Conservation (phyloP, 2,888 invertebrate species). For the Chloroclystis v-ata region DNA sequence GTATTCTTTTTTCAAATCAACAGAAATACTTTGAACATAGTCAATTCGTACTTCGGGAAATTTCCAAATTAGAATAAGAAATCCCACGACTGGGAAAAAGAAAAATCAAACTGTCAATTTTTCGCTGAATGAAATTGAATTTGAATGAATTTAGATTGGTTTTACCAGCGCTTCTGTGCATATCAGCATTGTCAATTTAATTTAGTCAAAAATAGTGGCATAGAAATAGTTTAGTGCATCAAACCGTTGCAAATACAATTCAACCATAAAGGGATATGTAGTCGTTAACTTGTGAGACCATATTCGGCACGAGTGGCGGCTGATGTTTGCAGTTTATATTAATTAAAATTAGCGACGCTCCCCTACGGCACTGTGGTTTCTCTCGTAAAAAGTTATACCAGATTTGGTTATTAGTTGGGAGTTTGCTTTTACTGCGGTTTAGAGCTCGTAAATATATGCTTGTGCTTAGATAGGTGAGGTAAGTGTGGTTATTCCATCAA, state of each 20-base stretch:
- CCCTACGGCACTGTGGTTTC: constrained; percentile 42
- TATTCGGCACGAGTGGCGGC: constrained; percentile 24
- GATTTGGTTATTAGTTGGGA: constrained; percentile 34
- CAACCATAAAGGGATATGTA: constrained; percentile 56
- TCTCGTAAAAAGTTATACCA: constrained; percentile 55
- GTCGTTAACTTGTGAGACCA: constrained; percentile 69
- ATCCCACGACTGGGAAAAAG: too few species aligned
- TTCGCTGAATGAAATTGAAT: too few species aligned
- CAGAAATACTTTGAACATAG: too few species aligned
- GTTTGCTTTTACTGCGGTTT: constrained; percentile 21
- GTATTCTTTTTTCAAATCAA: too few species aligned
- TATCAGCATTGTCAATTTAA: too few species aligned
- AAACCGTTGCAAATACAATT: background rate
- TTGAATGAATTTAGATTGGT: too few species aligned
- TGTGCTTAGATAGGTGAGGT: constrained; percentile 2
- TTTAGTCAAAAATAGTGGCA: too few species aligned
- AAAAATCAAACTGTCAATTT: too few species aligned
- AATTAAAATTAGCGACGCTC: constrained; percentile 67
- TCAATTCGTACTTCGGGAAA: too few species aligned
- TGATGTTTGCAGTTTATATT: constrained; percentile 49
- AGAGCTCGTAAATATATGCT: constrained; percentile 3
- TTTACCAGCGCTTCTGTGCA: too few species aligned
- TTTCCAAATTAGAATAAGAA: too few species aligned
- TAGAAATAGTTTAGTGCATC: background rate
- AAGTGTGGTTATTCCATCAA: background rate